A percentile compares a stretch with the other conserved stretches of the same genome.
Conservation (phyloP, 2,888 invertebrate genomes). For the Drosophila vallismaia region DNA sequence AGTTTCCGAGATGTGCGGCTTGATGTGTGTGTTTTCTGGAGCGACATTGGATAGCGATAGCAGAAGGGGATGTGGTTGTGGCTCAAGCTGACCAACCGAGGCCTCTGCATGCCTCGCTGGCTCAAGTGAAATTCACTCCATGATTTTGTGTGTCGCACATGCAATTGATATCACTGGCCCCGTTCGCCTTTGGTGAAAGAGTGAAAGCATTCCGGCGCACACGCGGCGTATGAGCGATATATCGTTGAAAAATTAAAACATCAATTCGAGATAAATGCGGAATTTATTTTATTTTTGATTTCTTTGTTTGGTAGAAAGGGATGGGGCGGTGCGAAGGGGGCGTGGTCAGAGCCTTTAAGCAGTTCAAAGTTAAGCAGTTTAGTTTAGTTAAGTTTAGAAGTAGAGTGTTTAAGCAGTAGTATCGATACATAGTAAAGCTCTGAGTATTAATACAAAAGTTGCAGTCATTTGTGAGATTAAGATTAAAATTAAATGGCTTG, state of each 20-base stretch:
- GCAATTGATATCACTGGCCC: conserved; percentile 78
- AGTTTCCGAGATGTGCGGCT: conserved; percentile 41
- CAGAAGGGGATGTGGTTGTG: background rate
- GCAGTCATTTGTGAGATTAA: conserved; percentile 54
- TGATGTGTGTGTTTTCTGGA: conserved; percentile 59
- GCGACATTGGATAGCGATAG: conserved; percentile 73
- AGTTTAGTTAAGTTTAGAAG: conserved; percentile 28
- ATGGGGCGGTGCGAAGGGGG: conserved; percentile 5
- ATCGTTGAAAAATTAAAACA: conserved; percentile 43
- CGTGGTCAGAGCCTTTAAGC: conserved; percentile 25
- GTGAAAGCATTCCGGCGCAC: conserved; percentile 72
- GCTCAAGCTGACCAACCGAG: conserved; percentile 34
- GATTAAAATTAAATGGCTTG: conserved; percentile 43
- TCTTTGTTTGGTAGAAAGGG: conserved; percentile 38
- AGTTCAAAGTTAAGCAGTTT: conserved; percentile 35
- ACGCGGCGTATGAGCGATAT: conserved; percentile 72
- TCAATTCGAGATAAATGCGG: conserved; percentile 75
- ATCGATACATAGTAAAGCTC: conserved; percentile 63
- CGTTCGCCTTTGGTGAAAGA: conserved; percentile 76
- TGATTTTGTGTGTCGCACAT: conserved; percentile 79
- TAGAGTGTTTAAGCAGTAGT: conserved; percentile 46
- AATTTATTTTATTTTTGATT: conserved; percentile 65
- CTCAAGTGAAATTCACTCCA: conserved; percentile 72
- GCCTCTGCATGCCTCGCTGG: conserved; percentile 49
- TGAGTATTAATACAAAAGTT: conserved; percentile 66